Evolutionary conservation across 2,888 invertebrate genomes (phyloP).

Genomic region (Lumbricus terrestris): DNA sequence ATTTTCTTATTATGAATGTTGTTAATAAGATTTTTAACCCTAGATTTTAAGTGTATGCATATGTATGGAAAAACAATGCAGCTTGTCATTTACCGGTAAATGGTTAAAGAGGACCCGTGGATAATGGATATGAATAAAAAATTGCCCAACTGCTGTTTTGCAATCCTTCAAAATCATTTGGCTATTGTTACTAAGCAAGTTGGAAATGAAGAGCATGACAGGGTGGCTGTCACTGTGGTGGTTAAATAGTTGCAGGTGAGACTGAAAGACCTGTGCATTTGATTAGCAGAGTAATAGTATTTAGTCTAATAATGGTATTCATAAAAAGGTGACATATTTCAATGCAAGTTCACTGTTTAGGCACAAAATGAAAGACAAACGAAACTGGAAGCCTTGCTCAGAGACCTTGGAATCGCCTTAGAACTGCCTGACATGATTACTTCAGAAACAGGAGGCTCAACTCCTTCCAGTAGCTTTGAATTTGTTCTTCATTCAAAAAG

Average conservation of each 20-base stretch:
- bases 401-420: constrained; percentile 6
- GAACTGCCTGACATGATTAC: background rate
- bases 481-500: background rate
- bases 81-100: no score
- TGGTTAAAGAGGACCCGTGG: no score
- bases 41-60: no score
- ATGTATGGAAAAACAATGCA: no score
- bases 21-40: no score
- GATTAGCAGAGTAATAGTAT: background rate
- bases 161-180: no score
- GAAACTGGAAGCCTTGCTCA: background rate
- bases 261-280: background rate
- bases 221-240: background rate
- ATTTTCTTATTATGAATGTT: no score
- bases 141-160: no score
- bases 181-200: no score
- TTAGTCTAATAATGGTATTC: background rate
- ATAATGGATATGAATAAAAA: no score
- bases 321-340: background rate
- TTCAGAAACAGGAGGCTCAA: background rate
- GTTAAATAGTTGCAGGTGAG: background rate
- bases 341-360: background rate
- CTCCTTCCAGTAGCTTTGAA: background rate
- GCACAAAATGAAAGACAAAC: background rate
- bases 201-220: background rate